Percentiles rank a stretch among this genome's conserved stretches.
Evolutionary conservation across 1,140 invertebrate genomes (phyloP).

Genomic region (Philopotamus ludificatus): DNA sequence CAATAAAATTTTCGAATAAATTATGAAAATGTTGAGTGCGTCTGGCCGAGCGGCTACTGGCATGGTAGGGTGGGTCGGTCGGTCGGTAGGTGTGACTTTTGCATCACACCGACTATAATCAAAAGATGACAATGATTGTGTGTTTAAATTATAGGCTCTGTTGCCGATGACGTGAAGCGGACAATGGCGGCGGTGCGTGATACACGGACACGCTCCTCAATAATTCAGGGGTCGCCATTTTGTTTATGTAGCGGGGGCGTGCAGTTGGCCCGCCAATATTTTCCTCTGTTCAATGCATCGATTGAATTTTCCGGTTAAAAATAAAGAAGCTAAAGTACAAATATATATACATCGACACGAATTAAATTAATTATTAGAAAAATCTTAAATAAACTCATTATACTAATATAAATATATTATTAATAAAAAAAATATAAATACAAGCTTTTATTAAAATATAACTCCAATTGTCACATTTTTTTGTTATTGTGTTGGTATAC

Average conservation of each 20-base stretch:
- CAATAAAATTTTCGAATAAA: no score
- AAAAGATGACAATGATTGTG: background rate
- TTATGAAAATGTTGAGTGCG: no score
- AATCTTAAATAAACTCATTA: no score
- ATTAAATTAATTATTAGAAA: no score
- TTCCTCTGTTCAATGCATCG: no score
- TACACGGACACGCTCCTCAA: no score
- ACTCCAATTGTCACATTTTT: no score
- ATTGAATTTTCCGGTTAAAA: background rate
- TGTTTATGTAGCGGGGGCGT: conserved; percentile 3
- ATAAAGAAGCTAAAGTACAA: background rate
- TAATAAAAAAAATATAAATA: no score
- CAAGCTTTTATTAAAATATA: no score
- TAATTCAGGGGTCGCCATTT: conserved; percentile 19
- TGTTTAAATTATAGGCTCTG: background rate
- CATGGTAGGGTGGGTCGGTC: background rate
- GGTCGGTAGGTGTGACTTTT: background rate
- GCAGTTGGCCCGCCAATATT: conserved; percentile 11
- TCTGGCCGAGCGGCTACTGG: background rate
- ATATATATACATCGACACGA: background rate
- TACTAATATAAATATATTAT: no score
- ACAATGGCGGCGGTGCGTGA: no score
- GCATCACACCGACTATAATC: background rate
- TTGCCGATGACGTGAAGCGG: conserved; percentile 1
- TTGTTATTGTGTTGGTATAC: no score